Percentiles rank a stretch among this genome's conserved stretches.
These are phyloP conservation scores for Dicrurus megarhynchus DNA, from an alignment of 2,113 vertebrate genomes.

Conservation along the genomic window DNA sequence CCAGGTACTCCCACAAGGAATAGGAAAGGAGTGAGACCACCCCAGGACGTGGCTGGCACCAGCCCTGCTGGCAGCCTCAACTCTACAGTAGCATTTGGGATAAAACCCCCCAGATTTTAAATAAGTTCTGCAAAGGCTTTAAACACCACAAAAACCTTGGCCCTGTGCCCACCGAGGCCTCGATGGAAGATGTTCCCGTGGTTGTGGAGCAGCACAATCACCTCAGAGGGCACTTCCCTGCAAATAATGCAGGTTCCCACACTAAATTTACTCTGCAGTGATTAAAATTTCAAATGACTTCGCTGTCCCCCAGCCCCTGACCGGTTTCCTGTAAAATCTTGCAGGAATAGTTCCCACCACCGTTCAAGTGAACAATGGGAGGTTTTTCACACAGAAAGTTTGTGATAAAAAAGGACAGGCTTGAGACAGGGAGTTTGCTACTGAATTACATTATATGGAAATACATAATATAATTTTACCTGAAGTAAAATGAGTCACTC, in stretches of 20 bases:
- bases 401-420: background rate
- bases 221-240: background rate
- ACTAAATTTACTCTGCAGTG: background rate
- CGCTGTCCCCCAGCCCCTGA: background rate
- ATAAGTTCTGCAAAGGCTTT: background rate
- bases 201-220: background rate
- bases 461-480: conserved; percentile 24
- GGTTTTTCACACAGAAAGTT: background rate
- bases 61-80: too few species aligned
- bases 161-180: background rate
- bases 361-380: accelerated
- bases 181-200: accelerated
- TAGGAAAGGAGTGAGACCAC: background rate
- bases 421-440: background rate
- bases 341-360: background rate
- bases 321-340: background rate
- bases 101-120: background rate
- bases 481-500: conserved; percentile 59
- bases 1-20: background rate
- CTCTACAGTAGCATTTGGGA: background rate
- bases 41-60: background rate
- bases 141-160: background rate
- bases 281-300: background rate
- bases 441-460: conserved; percentile 3
- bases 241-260: background rate